Conservation (phyloP, 2,888 invertebrate species). For the Buathra laborator region DNA sequence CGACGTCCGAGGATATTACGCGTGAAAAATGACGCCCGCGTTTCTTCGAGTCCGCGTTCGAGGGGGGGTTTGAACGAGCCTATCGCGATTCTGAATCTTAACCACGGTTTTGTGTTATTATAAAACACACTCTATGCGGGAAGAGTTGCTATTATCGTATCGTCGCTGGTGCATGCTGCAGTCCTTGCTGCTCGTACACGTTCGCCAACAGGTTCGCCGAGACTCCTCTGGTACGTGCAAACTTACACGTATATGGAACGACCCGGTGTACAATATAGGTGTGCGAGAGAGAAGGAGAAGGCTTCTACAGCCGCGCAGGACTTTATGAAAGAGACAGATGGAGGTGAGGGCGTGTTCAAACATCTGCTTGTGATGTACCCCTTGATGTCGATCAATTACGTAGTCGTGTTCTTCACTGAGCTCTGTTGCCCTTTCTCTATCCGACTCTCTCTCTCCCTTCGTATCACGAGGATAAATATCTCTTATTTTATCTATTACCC, state of each 20-base stretch:
- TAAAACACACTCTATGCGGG: conserved; percentile 45
- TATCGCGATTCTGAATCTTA: conserved; percentile 76
- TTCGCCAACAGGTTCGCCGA: conserved; percentile 69
- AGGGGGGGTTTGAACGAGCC: conserved; percentile 60
- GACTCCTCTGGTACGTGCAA: conserved; percentile 6
- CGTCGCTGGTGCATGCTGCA: conserved; percentile 46
- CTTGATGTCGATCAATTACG: conserved; percentile 80
- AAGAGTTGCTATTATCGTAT: conserved; percentile 65
- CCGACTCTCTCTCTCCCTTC: conserved; percentile 13
- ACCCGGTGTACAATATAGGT: not conserved
- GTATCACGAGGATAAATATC: conserved; percentile 27
- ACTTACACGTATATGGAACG: not conserved
- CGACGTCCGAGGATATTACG: conserved; percentile 56
- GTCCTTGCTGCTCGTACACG: conserved; percentile 53
- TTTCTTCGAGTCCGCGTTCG: conserved; percentile 69
- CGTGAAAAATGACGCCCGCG: conserved; percentile 79
- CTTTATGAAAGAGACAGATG: conserved; percentile 80
- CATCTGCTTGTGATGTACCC: conserved; percentile 81
- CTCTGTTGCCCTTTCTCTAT: conserved; percentile 44
- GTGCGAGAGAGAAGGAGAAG: conserved; percentile 5
- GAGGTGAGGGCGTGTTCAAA: conserved; percentile 80
- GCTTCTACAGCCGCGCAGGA: conserved; percentile 44
- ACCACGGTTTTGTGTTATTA: conserved; percentile 61
- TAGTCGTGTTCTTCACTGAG: conserved; percentile 63
- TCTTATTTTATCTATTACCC: conserved; percentile 25